Evolutionary conservation across 2,113 vertebrate species (phyloP).

Genomic region (Benitochromis conjunctus): DNA sequence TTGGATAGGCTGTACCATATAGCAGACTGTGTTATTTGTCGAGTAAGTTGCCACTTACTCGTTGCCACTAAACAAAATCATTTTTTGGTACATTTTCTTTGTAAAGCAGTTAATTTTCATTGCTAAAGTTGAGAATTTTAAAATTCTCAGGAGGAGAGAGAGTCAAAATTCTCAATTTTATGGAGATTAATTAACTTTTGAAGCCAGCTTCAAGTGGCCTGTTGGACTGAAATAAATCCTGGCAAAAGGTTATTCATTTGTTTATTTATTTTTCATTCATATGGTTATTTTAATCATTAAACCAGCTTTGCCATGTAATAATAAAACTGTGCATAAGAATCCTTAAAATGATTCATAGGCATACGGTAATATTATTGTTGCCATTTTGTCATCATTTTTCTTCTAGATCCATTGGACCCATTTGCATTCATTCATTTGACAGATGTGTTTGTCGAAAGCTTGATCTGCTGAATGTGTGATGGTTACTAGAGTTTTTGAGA

Average conservation of each 20-base stretch:
- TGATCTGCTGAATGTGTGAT: not conserved
- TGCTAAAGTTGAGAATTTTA: not conserved
- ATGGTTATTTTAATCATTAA: not conserved
- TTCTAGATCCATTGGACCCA: not conserved
- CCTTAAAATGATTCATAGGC: not conserved
- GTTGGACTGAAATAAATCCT: not conserved
- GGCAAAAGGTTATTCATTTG: not conserved
- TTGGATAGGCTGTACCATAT: not conserved
- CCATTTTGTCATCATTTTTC: not conserved
- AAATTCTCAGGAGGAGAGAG: too few relatives aligned
- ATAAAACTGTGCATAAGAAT: not conserved
- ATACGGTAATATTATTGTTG: not conserved
- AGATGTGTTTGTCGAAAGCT: not conserved
- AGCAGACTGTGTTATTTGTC: not conserved
- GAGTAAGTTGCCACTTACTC: not conserved
- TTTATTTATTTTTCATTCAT: not conserved
- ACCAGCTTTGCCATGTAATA: rapidly evolving
- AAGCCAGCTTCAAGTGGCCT: not conserved
- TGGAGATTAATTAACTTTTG: not conserved
- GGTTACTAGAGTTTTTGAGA: not conserved
- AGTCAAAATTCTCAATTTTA: not conserved
- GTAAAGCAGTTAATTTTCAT: not conserved
- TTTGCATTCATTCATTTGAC: too few relatives aligned
- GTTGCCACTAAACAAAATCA: not conserved
- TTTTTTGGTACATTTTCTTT: not conserved